Base-by-base conservation (phyloP, 2,113 vertebrate genomes). In the Mirounga angustirostris region DNA sequence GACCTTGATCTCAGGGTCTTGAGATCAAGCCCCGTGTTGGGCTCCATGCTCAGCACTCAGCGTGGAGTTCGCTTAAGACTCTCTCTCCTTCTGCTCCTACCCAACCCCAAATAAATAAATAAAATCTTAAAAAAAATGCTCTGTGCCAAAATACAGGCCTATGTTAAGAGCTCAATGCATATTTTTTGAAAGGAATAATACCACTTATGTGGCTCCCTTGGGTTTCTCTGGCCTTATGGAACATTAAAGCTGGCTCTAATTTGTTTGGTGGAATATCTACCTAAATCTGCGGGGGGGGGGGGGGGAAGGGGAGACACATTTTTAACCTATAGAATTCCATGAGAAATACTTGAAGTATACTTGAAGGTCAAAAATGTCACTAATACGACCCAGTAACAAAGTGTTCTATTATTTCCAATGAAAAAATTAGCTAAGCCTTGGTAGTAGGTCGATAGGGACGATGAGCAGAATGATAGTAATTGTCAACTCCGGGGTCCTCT, bases 301-400 rank as follows among this genome's bases (percentile, higher is more conserved):
- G 0, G 2, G 13, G 21, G 0, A 2, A 0, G 5, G 21, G 16
- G 14, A 59, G 36, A 2, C 58, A 6, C 13, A 33, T 69, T 58
- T 81, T 46, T 58, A 59, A 50, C n/a, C 4, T 61, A 11, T 8
- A 50, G n/a, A 52, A 61, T 79, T 59, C 59, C 52, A 19, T 52
- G 54, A 95, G 61, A 86, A 81, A 79, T 46, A 30, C 10, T 56
- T 50, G n/a, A 22, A 63, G 24, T 36, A 56, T n/a, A 67, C 21
- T 83, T 83, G 12, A 84, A 24, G 59, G 59, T 58, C 9, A 92
- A 78, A 46, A 67, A 24, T n/a, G 40, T 87, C 54, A 73, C 12
- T 33, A 33, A 5, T 30, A 76, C 19, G 8, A 6, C 2, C 11
- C 16, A 50, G 54, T 56, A 9, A 9, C 40, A 43, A 79, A 36